Percentiles rank a stretch among this genome's conserved stretches.
These are phyloP conservation scores for Riparia riparia DNA, from an alignment of 2,113 vertebrate genomes.

Conservation along the genomic window DNA sequence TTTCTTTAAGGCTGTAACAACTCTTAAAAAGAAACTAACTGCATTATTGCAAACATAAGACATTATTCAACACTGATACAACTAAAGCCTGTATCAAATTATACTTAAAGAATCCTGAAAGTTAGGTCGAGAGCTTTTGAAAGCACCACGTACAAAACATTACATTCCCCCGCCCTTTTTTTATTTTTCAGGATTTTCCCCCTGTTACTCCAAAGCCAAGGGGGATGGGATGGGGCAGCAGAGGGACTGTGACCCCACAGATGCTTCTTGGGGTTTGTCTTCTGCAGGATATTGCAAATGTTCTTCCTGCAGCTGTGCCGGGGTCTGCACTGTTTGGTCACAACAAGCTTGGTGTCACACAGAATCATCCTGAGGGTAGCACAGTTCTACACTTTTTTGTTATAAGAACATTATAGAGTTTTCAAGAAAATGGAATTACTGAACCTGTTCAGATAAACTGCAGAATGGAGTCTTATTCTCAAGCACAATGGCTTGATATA, in stretches of 20 bases:
- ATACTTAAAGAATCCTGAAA: not conserved
- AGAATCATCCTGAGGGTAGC: not conserved
- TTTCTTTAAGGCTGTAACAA: not conserved
- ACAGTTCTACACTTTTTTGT: not conserved
- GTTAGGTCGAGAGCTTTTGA: not conserved
- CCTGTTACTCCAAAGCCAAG: not conserved
- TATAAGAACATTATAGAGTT: not conserved
- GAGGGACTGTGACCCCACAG: not conserved
- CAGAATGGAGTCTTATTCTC: not conserved
- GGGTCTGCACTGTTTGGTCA: not conserved
- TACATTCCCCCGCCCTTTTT: not conserved
- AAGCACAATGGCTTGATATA: not conserved
- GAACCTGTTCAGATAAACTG: not conserved
- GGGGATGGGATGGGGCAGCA: not conserved
- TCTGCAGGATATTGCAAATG: not conserved
- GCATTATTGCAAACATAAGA: not conserved
- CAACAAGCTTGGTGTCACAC: not conserved
- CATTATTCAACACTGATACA: not conserved
- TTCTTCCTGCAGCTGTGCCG: not conserved
- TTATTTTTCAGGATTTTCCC: not conserved
- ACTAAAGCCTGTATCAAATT: not conserved
- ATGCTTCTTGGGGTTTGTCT: not conserved
- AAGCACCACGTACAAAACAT: not conserved
- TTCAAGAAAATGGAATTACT: not conserved
- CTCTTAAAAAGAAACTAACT: not conserved